Evolutionary conservation across 2,797 vertebrate genomes (phyloP), one percentile per base, ranked within the genome.

Genomic region (Zalophus californianus): DNA sequence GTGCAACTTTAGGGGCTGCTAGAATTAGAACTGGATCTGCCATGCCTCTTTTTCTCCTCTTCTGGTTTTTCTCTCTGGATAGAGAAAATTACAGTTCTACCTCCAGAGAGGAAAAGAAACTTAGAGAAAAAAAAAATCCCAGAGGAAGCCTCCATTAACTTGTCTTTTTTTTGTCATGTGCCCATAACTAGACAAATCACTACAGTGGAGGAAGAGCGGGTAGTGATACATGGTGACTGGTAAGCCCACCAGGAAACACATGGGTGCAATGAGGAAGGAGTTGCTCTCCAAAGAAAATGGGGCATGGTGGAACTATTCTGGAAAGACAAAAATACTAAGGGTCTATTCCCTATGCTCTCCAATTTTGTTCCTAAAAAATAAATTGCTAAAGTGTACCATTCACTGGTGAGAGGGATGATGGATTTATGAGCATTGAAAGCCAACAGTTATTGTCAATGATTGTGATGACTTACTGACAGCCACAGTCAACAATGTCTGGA

Each of bases 401-500:
- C 91, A 97, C 58, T 48, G 79, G 35, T 56, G 35, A 64, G 72
- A 88, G 72, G 90, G 54, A 48, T 21, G 32, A 78, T 64, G 86
- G 78, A 88, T 88, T 96, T 94, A 29, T 38, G 60, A 96, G 41
- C 73, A 50, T 50, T 50, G 75, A 94, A 58, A 95, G 18, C 20
- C 78, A 96, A 94, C 62, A 90, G 62, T 0, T 44, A 11, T 68
- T 98, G 91, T 78, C 95, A 97, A 91, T 70, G 77, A 64, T 14
- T 20, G 72, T 56, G 62, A 87, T 88, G 48, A 66, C 25, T 78
- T 60, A 64, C 12, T 96, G 86, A 89, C 75, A 96, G 82, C 64
- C 95, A 97, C 82, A 92, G 88, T 94, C 98, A 86, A 91, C 52
- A 97, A 94, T 96, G 94, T 96, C 96, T 83, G 23, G 41, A 38